These are phyloP conservation scores for Augiades crinisus DNA, from an alignment of 2,888 invertebrate species.

Conservation along the genomic window DNA sequence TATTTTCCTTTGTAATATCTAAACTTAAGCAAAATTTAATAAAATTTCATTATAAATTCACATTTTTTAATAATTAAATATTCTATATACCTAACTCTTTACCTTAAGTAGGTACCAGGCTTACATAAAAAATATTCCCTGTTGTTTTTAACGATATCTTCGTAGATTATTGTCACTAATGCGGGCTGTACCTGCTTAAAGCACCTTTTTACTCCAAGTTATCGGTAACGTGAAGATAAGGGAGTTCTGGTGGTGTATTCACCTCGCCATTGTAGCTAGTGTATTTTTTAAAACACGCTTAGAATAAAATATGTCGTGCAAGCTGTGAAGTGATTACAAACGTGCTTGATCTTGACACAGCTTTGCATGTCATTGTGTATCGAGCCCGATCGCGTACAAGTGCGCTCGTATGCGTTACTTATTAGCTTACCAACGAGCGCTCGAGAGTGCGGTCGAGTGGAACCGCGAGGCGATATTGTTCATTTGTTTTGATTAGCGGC, in stretches of 20 bases:
- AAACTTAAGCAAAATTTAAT: too few species aligned
- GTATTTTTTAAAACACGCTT: background rate
- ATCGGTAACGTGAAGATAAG: constrained; percentile 1
- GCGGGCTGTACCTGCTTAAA: constrained; percentile 3
- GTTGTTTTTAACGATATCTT: background rate
- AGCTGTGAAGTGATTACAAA: background rate
- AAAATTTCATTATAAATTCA: too few species aligned
- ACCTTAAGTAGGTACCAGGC: background rate
- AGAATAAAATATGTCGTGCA: background rate
- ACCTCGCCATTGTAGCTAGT: background rate
- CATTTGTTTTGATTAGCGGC: constrained; percentile 59
- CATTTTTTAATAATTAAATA: too few species aligned
- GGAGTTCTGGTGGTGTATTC: background rate
- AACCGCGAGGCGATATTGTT: constrained; percentile 44
- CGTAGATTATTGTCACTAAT: background rate
- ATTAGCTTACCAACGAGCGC: constrained; percentile 2
- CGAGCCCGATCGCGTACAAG: background rate
- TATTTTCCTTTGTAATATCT: too few species aligned
- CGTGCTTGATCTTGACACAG: background rate
- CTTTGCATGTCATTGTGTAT: background rate
- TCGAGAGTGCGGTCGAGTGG: constrained; percentile 17
- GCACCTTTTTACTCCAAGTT: background rate
- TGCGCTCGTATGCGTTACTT: constrained; percentile 2
- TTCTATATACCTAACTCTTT: too few species aligned
- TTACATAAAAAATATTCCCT: background rate